These are phyloP conservation scores for Philopotamus ludificatus DNA, from an alignment of 1,140 invertebrate genomes.

Conservation along the genomic window DNA sequence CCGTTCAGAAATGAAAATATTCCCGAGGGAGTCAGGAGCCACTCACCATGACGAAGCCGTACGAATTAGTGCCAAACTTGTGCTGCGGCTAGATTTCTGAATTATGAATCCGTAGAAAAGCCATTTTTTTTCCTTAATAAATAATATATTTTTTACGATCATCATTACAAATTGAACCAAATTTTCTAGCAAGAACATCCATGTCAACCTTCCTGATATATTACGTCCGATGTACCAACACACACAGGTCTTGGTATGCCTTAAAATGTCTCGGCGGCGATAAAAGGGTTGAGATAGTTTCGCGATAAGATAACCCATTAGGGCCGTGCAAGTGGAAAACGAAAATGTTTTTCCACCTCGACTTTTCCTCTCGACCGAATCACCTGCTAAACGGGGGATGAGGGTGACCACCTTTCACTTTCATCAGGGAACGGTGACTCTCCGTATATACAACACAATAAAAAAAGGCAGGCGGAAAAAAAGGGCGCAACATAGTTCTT, in stretches of 20 bases:
- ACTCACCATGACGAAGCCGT: neutral
- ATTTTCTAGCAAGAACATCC: too few species aligned
- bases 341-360: slow-evolving; percentile 11
- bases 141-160: too few species aligned
- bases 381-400: slow-evolving; percentile 2
- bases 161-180: too few species aligned
- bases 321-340: slow-evolving; percentile 7
- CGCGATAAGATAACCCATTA: slow-evolving; percentile 23
- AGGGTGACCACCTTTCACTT: neutral
- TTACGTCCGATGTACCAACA: too few species aligned
- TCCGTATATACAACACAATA: neutral
- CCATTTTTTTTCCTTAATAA: too few species aligned
- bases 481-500: neutral
- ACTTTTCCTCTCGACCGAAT: slow-evolving; percentile 17
- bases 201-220: too few species aligned
- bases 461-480: slow-evolving; percentile 1
- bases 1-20: slow-evolving; percentile 13
- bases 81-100: too few species aligned
- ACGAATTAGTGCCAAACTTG: neutral
- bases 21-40: neutral
- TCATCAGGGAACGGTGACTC: neutral
- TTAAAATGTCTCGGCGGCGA: slow-evolving; percentile 12
- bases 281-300: slow-evolving; percentile 13
- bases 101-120: too few species aligned
- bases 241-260: too few species aligned